Conservation (phyloP, 2,888 invertebrate species). For the Lapara coniferarum region DNA sequence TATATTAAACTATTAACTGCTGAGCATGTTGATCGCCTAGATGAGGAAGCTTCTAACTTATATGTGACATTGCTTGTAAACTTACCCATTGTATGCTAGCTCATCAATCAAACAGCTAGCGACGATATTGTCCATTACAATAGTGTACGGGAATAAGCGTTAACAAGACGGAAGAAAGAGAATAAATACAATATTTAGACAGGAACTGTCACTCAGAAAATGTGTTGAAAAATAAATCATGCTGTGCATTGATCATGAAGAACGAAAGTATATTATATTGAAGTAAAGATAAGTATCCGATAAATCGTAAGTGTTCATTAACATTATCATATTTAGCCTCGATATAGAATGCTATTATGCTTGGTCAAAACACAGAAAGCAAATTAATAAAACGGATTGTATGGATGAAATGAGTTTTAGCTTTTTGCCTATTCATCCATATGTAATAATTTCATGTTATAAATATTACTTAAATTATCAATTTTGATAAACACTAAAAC, state of each 20-base stretch:
- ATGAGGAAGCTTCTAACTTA: conserved; percentile 69
- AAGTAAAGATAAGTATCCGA: conserved; percentile 17
- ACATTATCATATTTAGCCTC: not conserved
- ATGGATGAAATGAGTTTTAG: conserved; percentile 18
- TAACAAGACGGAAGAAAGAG: conserved; percentile 77
- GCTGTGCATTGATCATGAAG: conserved; percentile 63
- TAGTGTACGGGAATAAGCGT: conserved; percentile 76
- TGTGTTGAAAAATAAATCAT: conserved; percentile 67
- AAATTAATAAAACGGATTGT: conserved; percentile 1
- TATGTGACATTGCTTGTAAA: conserved; percentile 60
- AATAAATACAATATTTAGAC: conserved; percentile 70
- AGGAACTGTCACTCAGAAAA: conserved; percentile 62
- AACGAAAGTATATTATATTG: conserved; percentile 13
- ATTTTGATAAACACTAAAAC: not conserved
- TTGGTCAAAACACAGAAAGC: conserved; percentile 12
- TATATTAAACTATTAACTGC: not conserved
- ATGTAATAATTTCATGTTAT: conserved; percentile 8
- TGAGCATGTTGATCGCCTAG: conserved; percentile 56
- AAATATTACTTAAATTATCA: not conserved
- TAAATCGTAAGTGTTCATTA: not conserved
- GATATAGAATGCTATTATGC: not conserved
- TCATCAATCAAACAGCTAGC: conserved; percentile 94
- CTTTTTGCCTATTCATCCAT: conserved; percentile 18
- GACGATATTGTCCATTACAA: conserved; percentile 68
- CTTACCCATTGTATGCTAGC: conserved; percentile 92